Evolutionary conservation across 1,140 invertebrate genomes (phyloP).

Genomic region (Drosophila kepulauana): DNA sequence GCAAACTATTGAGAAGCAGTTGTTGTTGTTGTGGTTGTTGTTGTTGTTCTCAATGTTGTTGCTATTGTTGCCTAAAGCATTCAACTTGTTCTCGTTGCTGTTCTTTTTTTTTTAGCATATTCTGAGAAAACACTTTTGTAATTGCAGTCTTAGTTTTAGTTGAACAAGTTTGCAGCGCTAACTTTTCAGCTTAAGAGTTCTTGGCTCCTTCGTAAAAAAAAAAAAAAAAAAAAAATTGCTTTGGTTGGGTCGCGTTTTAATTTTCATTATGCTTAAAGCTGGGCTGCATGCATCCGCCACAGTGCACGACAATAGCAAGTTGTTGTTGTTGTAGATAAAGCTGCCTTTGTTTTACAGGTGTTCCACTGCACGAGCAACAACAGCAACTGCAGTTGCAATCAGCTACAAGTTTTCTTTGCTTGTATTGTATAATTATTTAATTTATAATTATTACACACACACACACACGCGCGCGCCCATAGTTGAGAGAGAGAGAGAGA

Average conservation of each 20-base stretch:
- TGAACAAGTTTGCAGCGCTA: constrained; percentile 52
- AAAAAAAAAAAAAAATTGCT: constrained; percentile 55
- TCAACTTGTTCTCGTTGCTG: constrained; percentile 59
- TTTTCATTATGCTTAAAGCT: constrained; percentile 51
- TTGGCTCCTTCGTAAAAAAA: constrained; percentile 37
- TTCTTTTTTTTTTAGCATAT: constrained; percentile 44
- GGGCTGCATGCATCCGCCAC: constrained; percentile 60
- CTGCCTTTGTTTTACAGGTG: constrained; percentile 80
- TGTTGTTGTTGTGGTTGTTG: constrained; percentile 41
- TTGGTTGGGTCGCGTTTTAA: constrained; percentile 39
- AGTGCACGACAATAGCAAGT: constrained; percentile 57
- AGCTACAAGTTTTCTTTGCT: constrained; percentile 77
- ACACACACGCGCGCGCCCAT: constrained; percentile 9
- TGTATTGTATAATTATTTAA: constrained; percentile 82
- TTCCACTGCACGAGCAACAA: constrained; percentile 75
- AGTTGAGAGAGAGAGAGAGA: constrained; percentile 20
- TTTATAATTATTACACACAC: constrained; percentile 70
- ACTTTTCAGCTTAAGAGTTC: constrained; percentile 15
- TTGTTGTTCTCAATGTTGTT: constrained; percentile 43
- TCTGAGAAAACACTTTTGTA: constrained; percentile 64
- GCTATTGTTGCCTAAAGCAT: constrained; percentile 50
- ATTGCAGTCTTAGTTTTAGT: constrained; percentile 61
- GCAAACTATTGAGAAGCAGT: constrained; percentile 61
- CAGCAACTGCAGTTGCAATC: constrained; percentile 62
- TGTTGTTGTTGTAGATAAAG: constrained; percentile 57